Percentiles rank a stretch among this genome's conserved stretches.
phyloP scores from a whole-genome alignment of 2,888 invertebrate species.

The Amphipyra tragopoginis region DNA sequence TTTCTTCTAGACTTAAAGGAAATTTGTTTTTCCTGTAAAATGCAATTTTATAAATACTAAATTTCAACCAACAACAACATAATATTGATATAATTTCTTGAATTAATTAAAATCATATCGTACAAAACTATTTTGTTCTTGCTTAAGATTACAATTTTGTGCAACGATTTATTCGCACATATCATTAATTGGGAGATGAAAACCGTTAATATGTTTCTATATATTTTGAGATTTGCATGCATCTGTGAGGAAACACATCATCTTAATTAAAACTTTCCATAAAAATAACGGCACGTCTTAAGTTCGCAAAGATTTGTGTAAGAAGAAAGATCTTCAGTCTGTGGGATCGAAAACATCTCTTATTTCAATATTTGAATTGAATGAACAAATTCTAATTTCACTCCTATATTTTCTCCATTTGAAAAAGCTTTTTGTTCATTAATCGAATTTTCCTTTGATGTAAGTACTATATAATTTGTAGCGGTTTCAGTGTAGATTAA shows the following conservation, averaged over 20 bases:
- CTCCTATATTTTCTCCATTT: slow-evolving; percentile 37
- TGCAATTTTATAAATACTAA: too few relatives aligned
- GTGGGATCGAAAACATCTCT: slow-evolving; percentile 31
- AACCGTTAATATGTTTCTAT: too few relatives aligned
- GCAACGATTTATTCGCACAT: too few relatives aligned
- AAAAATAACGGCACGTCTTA: slow-evolving; percentile 21
- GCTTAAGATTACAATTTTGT: too few relatives aligned
- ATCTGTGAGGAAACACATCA: not conserved
- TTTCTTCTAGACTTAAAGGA: too few relatives aligned
- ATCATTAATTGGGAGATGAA: too few relatives aligned
- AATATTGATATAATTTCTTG: too few relatives aligned
- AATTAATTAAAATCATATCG: too few relatives aligned
- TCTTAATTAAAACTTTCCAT: slow-evolving; percentile 24
- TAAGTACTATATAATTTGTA: slow-evolving; percentile 17
- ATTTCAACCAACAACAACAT: too few relatives aligned
- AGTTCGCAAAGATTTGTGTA: slow-evolving; percentile 31
- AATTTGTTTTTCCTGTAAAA: too few relatives aligned
- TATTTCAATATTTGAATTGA: slow-evolving; percentile 55
- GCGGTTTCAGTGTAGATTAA: slow-evolving; percentile 21
- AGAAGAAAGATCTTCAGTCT: slow-evolving; percentile 23
- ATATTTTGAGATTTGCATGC: not conserved
- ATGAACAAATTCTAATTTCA: slow-evolving; percentile 55
- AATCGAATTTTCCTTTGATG: slow-evolving; percentile 50
- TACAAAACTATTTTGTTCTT: too few relatives aligned
- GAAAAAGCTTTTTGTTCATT: slow-evolving; percentile 47